Conservation (phyloP, 2,888 invertebrate species). For the Lepidonotus clava region DNA sequence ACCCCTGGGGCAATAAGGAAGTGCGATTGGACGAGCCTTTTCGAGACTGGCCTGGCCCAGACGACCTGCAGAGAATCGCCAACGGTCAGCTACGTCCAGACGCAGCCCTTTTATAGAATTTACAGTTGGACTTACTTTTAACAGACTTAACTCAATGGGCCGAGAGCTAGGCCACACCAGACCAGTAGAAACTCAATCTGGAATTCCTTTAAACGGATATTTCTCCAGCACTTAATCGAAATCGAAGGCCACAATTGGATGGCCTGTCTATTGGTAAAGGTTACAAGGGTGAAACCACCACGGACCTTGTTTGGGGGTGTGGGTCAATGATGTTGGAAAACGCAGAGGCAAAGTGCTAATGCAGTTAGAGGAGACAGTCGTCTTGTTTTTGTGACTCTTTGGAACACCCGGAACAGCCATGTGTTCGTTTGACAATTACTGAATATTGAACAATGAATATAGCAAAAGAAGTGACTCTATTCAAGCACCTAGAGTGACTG, state of each 20-base stretch:
- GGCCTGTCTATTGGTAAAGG: neutral
- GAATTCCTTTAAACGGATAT: neutral
- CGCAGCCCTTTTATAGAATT: neutral
- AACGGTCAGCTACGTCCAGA: neutral
- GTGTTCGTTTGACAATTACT: neutral
- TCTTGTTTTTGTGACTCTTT: neutral
- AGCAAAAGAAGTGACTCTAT: too few relatives aligned
- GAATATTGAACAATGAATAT: too few relatives aligned
- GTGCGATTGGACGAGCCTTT: conserved; percentile 1
- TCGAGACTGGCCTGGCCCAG: neutral
- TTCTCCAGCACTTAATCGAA: neutral
- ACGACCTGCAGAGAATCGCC: neutral
- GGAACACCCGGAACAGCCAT: neutral
- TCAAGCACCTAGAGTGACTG: too few relatives aligned
- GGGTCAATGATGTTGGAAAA: neutral
- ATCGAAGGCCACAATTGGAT: neutral
- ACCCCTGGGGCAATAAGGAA: neutral
- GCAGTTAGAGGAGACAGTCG: neutral
- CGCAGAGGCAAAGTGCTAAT: neutral
- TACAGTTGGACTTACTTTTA: neutral
- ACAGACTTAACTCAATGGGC: neutral
- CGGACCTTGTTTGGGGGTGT: too few relatives aligned
- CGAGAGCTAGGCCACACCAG: too few relatives aligned
- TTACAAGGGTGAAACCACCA: too few relatives aligned
- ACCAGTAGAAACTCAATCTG: neutral